These are phyloP conservation scores for Cylloceria caligata DNA, from an alignment of 2,888 invertebrate genomes.

Conservation along the genomic window DNA sequence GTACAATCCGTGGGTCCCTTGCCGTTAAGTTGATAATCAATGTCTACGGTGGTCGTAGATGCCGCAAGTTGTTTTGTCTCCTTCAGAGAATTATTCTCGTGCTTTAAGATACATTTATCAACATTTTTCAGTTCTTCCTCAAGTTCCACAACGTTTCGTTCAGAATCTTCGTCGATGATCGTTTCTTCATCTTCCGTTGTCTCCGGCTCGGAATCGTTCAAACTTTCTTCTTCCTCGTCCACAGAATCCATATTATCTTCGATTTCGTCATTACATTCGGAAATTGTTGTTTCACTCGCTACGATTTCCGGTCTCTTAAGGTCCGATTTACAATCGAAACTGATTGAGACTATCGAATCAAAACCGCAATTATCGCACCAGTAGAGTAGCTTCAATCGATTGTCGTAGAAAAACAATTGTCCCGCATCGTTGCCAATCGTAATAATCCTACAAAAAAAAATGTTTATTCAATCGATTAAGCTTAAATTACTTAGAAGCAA, in stretches of 20 bases:
- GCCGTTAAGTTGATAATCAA: conserved; percentile 64
- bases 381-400: conserved; percentile 86
- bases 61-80: conserved; percentile 29
- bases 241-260: conserved; percentile 11
- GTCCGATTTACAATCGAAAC: conserved; percentile 84
- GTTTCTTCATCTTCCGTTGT: conserved; percentile 41
- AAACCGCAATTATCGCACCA: conserved; percentile 86
- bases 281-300: conserved; percentile 40
- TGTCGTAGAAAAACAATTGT: conserved; percentile 87
- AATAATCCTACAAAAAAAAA: conserved; percentile 83
- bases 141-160: background rate
- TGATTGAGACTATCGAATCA: conserved; percentile 85
- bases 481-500: background rate
- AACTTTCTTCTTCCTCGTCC: conserved; percentile 32
- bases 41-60: conserved; percentile 65
- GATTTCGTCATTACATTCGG: conserved; percentile 40
- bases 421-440: conserved; percentile 86
- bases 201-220: background rate
- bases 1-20: conserved; percentile 85
- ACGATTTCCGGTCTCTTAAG: conserved; percentile 51
- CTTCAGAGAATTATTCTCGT: background rate
- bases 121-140: background rate
- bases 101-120: background rate
- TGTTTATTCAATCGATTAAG: background rate
- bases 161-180: background rate